Evolutionary conservation across 2,797 vertebrate genomes (phyloP).

Genomic region (Acrocephalus scirpaceus): DNA sequence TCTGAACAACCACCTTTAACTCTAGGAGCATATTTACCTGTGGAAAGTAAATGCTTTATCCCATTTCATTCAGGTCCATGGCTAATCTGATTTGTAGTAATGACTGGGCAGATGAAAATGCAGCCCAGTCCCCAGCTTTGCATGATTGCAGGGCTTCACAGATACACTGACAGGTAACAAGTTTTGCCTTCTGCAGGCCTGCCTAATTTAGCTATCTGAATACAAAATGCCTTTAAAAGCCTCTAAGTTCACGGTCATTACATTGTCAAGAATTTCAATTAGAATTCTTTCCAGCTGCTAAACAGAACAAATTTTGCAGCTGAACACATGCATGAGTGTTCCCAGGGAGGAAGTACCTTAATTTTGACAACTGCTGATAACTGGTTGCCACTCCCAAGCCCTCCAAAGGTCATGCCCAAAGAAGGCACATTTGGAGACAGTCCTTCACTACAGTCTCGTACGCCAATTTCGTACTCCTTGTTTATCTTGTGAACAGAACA

Average conservation of each 20-base stretch:
- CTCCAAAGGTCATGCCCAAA: neutral
- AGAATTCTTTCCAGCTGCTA: neutral
- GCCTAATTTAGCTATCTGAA: neutral
- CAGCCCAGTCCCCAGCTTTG: neutral
- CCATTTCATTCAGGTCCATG: neutral
- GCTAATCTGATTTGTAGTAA: neutral
- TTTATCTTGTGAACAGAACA: constrained; percentile 33
- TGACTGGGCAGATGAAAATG: neutral
- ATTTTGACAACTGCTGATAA: neutral
- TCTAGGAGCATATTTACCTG: neutral
- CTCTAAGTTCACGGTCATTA: neutral
- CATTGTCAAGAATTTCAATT: neutral
- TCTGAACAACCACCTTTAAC: neutral
- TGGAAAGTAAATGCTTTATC: neutral
- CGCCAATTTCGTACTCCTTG: neutral
- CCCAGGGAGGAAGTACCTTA: neutral
- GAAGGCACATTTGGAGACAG: neutral
- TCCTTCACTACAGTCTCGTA: neutral
- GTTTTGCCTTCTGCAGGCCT: neutral
- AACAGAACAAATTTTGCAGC: neutral
- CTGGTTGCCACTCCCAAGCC: neutral
- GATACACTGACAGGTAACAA: neutral
- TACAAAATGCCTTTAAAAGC: neutral
- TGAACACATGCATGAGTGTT: rapidly evolving
- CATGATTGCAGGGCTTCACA: neutral